phyloP scores from a whole-genome alignment of 2,797 vertebrate genomes.

The Mus minutoides region DNA sequence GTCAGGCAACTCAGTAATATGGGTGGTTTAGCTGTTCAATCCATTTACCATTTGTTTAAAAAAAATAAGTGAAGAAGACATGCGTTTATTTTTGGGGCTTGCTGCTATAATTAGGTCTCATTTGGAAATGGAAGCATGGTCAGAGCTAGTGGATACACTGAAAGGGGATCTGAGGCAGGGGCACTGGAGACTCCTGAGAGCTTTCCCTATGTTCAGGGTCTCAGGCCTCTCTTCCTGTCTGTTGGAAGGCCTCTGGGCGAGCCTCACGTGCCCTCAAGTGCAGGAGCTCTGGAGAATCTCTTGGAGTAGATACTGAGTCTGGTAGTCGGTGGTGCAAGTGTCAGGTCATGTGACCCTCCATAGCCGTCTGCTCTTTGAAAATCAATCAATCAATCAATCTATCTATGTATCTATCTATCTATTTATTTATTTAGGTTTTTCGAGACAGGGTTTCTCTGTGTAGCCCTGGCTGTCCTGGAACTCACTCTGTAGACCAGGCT shows the following conservation, averaged over 20 bases:
- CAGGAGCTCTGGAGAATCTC: neutral
- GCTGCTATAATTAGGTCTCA: neutral
- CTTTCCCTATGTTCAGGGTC: too few species aligned
- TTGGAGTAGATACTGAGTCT: neutral
- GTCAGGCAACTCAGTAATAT: slow-evolving; percentile 4
- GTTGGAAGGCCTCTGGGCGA: neutral
- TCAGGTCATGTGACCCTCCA: neutral
- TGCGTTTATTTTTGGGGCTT: neutral
- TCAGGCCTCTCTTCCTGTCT: neutral
- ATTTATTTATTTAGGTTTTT: too few species aligned
- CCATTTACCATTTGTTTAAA: neutral
- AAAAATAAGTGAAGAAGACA: neutral
- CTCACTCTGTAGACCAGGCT: too few species aligned
- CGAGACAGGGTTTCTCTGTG: too few species aligned
- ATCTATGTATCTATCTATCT: too few species aligned
- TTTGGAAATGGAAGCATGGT: neutral
- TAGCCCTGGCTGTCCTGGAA: too few species aligned
- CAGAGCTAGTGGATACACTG: neutral
- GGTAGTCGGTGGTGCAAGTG: neutral
- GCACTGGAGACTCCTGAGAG: neutral
- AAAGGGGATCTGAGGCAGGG: neutral
- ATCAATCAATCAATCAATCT: too few species aligned
- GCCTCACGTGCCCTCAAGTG: neutral
- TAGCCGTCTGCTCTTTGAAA: too few species aligned
- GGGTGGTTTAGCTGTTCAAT: slow-evolving; percentile 46